Conservation (phyloP, 2,113 vertebrate species). For the Pungitius pungitius region DNA sequence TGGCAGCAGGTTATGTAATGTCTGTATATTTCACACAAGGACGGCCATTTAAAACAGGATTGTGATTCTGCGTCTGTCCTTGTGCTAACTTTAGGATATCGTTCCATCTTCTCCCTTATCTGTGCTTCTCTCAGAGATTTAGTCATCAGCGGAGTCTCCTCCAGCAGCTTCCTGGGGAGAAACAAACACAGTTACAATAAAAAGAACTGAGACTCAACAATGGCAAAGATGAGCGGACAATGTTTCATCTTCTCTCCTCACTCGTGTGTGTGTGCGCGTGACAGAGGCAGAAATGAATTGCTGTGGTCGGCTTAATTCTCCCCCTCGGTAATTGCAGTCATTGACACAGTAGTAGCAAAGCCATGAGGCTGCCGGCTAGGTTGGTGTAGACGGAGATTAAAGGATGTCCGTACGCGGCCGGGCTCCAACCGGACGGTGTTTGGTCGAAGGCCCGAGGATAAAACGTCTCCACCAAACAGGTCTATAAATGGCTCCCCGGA, state of each 20-base stretch:
- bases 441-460: constrained; percentile 33
- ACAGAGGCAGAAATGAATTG: constrained; percentile 50
- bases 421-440: constrained; percentile 50
- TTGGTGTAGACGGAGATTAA: constrained; percentile 52
- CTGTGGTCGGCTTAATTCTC: constrained; percentile 68
- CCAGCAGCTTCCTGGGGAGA: constrained; percentile 83
- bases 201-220: background rate
- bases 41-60: background rate
- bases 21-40: background rate
- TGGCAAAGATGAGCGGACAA: background rate
- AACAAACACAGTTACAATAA: background rate
- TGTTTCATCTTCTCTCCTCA: background rate
- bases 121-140: constrained; percentile 85
- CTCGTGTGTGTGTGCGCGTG: background rate
- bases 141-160: constrained; percentile 92
- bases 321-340: constrained; percentile 68
- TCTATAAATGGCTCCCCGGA: constrained; percentile 45
- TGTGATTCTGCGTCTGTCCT: background rate
- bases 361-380: constrained; percentile 54
- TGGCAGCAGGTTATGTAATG: background rate
- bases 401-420: constrained; percentile 22
- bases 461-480: constrained; percentile 43
- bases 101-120: constrained; percentile 88
- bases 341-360: constrained; percentile 53
- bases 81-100: constrained; percentile 89